Percentiles rank a stretch among this genome's conserved stretches.
Evolutionary conservation across 53 echinoderm and acorn worm genomes (phyloP).

Genomic region (Paracentrotus lividus): DNA sequence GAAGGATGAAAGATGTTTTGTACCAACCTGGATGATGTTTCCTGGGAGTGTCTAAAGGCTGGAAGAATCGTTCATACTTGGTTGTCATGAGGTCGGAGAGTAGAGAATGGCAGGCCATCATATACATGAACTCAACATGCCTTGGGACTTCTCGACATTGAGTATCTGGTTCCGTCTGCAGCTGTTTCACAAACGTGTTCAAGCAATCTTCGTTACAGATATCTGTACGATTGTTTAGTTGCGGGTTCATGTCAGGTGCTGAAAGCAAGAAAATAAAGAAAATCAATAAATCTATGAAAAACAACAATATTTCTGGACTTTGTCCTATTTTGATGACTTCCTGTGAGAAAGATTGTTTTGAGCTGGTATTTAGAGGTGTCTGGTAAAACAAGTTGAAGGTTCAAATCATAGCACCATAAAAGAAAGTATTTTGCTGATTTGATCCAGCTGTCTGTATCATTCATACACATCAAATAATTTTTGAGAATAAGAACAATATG

Average conservation of each 20-base stretch:
- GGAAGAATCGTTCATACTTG: constrained; percentile 81
- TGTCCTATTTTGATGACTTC: neutral
- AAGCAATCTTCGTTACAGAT: constrained; percentile 91
- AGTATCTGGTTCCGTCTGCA: constrained; percentile 73
- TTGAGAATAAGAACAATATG: neutral
- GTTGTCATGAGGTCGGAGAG: constrained; percentile 89
- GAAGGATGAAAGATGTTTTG: neutral
- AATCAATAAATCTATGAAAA: neutral
- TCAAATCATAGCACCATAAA: neutral
- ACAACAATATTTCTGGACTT: neutral
- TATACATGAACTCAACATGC: constrained; percentile 86
- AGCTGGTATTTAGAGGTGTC: neutral
- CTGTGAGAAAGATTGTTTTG: neutral
- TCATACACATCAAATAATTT: neutral
- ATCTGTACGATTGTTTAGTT: constrained; percentile 56
- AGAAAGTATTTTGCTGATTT: constrained; percentile 9
- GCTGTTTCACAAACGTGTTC: constrained; percentile 73
- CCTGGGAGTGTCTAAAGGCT: constrained; percentile 36
- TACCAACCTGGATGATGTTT: constrained; percentile 76
- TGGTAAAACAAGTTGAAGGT: neutral
- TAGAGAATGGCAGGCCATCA: constrained; percentile 88
- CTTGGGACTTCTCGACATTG: constrained; percentile 74
- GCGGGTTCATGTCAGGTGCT: constrained; percentile 62
- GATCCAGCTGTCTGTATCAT: neutral
- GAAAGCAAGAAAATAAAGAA: neutral